These are phyloP conservation scores for Trichosurus vulpecula DNA, from an alignment of 2,797 vertebrate genomes.

Conservation along the genomic window DNA sequence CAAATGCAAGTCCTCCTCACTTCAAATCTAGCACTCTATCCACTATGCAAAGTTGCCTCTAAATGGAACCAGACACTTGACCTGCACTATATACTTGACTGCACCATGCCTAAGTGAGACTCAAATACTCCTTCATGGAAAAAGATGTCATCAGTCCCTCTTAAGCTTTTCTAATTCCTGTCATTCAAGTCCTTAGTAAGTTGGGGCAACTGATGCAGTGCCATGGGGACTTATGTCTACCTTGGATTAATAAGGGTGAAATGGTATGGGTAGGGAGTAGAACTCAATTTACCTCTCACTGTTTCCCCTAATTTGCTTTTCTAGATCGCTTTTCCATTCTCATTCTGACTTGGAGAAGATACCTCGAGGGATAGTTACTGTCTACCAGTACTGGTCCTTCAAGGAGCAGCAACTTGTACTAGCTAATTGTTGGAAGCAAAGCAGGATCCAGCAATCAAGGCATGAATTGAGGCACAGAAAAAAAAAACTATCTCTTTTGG, in stretches of 20 bases:
- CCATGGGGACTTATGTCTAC: background rate
- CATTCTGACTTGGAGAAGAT: background rate
- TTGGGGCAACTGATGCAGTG: background rate
- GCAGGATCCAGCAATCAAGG: background rate
- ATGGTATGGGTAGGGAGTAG: background rate
- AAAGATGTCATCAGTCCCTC: background rate
- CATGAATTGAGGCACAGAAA: too few species aligned
- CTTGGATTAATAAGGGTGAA: background rate
- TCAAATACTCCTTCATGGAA: background rate
- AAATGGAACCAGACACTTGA: background rate
- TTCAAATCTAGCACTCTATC: background rate
- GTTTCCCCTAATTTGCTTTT: background rate
- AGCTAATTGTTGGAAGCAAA: background rate
- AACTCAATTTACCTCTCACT: background rate
- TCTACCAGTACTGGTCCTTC: background rate
- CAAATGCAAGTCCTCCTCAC: background rate
- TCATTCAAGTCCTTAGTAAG: background rate
- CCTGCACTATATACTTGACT: background rate
- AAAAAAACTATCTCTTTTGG: background rate
- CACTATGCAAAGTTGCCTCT: background rate
- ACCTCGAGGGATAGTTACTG: background rate
- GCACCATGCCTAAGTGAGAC: background rate
- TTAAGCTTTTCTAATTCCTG: background rate
- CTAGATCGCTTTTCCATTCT: background rate
- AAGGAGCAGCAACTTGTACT: background rate